Conservation (phyloP, 2,888 invertebrate species). For the Andrena marginata region DNA sequence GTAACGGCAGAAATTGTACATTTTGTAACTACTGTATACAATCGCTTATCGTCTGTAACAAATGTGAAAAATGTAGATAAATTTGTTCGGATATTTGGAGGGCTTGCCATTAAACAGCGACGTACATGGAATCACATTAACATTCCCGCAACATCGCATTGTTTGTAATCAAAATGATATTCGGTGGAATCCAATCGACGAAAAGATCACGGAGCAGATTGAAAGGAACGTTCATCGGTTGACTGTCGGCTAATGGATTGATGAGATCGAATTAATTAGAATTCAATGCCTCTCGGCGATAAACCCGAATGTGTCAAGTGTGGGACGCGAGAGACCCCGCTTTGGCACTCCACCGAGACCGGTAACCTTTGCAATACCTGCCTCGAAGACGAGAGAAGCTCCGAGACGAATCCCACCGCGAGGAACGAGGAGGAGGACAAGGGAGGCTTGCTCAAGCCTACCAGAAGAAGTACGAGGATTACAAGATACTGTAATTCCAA, state of each 20-base stretch:
- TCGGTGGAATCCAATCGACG: slow-evolving; percentile 11
- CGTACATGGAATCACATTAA: not conserved
- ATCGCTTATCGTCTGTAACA: not conserved
- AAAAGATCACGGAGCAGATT: slow-evolving; percentile 39
- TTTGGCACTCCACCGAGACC: slow-evolving; percentile 92
- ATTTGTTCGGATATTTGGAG: not conserved
- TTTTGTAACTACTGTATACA: slow-evolving; percentile 13
- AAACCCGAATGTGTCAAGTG: slow-evolving; percentile 91
- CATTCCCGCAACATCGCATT: not conserved
- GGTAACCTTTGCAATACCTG: slow-evolving; percentile 93
- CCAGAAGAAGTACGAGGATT: slow-evolving; percentile 88
- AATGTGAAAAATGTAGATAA: slow-evolving; percentile 21
- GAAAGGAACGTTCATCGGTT: slow-evolving; percentile 28
- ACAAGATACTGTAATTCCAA: slow-evolving; percentile 87
- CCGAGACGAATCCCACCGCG: slow-evolving; percentile 72
- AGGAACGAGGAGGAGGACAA: slow-evolving; percentile 81
- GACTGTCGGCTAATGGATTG: slow-evolving; percentile 29
- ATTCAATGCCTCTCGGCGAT: slow-evolving; percentile 85
- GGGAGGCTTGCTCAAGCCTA: slow-evolving; percentile 84
- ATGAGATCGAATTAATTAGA: slow-evolving; percentile 38
- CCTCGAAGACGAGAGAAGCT: slow-evolving; percentile 86
- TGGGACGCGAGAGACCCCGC: slow-evolving; percentile 88
- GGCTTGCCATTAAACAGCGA: not conserved
- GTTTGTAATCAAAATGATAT: slow-evolving; percentile 35
- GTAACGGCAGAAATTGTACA: not conserved